Evolutionary conservation across 2,797 vertebrate genomes (phyloP), one percentile per base, ranked within the genome.

Genomic region (Artibeus lituratus): DNA sequence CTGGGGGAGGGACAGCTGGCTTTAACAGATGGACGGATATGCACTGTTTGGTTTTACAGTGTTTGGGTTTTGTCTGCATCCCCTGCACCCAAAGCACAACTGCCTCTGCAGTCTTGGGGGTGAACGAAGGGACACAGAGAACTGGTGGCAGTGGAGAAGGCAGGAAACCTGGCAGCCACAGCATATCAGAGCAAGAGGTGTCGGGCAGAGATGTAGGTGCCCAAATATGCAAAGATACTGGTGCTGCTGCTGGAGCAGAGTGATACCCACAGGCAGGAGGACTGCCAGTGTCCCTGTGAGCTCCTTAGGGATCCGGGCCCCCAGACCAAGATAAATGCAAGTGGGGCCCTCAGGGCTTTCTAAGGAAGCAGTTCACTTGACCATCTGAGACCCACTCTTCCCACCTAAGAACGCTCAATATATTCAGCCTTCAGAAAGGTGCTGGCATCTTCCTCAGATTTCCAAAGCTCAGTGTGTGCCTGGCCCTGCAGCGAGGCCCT

Each of bases 81-180:
- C 55, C 53, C n/a, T 18, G 15, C 55, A 85, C 67, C 14, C 15
- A 65, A 49, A 93, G 44, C 21, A 21, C n/a, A 70, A 29, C 12
- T 72, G 21, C 51, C 53, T 72, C 87, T 42, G 32, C 29, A 62
- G 69, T 74, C 24, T 70, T 1, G 19, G 21, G 72, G 35, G 42
- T 22, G 77, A 57, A 77, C 22, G 80, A 77, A 95, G 51, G 53
- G 29, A 77, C 37, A 32, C 44, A 77, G 53, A 55, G 32, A 73
- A 51, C 1, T 69, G 26, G 57, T 82, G 87, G 32, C 78, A 11
- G 6, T 67, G 67, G 15, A 90, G 24, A 90, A 55, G 29, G 73
- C 22, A 59, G 59, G 26, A 22, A 95, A 87, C 35, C 10, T 74
- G 12, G 29, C 22, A 92, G 51, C 26, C 88, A 67, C 7, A 10